Conservation (phyloP, 2,888 invertebrate genomes). For the Apoda limacodes region DNA sequence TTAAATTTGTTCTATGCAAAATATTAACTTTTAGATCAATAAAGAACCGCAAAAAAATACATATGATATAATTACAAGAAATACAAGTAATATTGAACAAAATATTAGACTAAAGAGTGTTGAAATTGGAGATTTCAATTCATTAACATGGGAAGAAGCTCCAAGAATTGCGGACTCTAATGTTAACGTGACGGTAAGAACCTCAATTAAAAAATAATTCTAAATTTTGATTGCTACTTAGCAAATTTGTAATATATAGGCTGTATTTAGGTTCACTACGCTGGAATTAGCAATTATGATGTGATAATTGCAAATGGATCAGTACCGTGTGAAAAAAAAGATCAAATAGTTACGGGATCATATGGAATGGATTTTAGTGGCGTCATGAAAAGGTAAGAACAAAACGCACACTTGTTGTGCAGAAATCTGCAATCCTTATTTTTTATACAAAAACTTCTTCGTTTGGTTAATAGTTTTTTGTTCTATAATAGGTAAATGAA, state of each 20-base stretch:
- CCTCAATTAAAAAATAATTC: not conserved
- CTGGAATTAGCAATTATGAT: slow-evolving; percentile 28
- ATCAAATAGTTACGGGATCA: slow-evolving; percentile 8
- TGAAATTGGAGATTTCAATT: slow-evolving; percentile 26
- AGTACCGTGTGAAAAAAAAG: slow-evolving; percentile 7
- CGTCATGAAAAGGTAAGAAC: slow-evolving; percentile 28
- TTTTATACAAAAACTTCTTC: no score
- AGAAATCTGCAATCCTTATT: no score
- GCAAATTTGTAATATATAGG: not conserved
- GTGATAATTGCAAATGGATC: slow-evolving; percentile 26
- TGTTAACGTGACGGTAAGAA: slow-evolving; percentile 30
- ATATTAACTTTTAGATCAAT: no score
- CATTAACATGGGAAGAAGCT: slow-evolving; percentile 31
- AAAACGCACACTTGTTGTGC: not conserved
- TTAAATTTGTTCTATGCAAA: no score
- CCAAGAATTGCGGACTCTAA: slow-evolving; percentile 18
- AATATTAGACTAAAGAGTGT: slow-evolving; percentile 19
- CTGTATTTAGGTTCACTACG: slow-evolving; percentile 30
- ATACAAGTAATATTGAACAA: no score
- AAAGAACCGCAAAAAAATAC: no score
- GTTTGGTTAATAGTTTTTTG: no score
- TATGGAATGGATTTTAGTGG: slow-evolving; percentile 44
- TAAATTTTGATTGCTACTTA: not conserved
- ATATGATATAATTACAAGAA: no score
- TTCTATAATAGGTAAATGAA: not conserved